Percentiles rank a stretch among this genome's conserved stretches.
phyloP scores from a whole-genome alignment of 2,113 vertebrate genomes.

The Callionymus lyra region DNA sequence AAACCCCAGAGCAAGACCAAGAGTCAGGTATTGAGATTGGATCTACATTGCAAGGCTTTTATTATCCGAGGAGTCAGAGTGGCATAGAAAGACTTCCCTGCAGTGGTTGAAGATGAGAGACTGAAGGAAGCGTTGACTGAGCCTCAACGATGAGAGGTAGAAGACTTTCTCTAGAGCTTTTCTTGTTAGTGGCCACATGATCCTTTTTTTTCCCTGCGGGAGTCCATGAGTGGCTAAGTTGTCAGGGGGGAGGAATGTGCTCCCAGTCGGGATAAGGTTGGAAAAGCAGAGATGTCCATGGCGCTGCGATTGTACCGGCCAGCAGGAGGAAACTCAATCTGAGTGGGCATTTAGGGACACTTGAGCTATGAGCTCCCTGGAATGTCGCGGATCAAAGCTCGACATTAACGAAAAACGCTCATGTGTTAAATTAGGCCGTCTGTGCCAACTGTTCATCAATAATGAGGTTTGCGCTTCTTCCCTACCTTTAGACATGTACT shows the following conservation, averaged over 20 bases:
- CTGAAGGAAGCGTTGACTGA: slow-evolving; percentile 1
- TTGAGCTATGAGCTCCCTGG: slow-evolving; percentile 7
- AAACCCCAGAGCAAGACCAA: too few species aligned
- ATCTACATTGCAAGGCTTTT: too few species aligned
- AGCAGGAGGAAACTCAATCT: slow-evolving; percentile 37
- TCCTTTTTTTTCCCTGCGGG: slow-evolving; percentile 32
- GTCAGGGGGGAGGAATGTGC: slow-evolving; percentile 45
- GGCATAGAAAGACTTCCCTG: too few species aligned
- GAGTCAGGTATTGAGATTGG: too few species aligned
- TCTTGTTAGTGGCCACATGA: slow-evolving; percentile 51
- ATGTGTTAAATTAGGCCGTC: slow-evolving; percentile 25
- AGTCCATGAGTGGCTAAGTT: slow-evolving; percentile 30
- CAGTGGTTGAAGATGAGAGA: background rate
- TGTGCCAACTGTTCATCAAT: too few species aligned
- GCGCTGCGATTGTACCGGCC: slow-evolving; percentile 18
- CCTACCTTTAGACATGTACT: too few species aligned
- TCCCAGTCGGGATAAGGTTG: slow-evolving; percentile 50
- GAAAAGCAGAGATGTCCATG: slow-evolving; percentile 25
- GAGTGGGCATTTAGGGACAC: slow-evolving; percentile 19
- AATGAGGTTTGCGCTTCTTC: too few species aligned
- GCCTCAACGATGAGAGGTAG: slow-evolving; percentile 15
- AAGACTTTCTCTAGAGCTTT: slow-evolving; percentile 22
- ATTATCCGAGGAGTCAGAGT: too few species aligned
- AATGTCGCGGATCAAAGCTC: slow-evolving; percentile 19
- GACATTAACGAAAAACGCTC: slow-evolving; percentile 7